These are phyloP conservation scores for Lophura nycthemera DNA, from an alignment of 2,113 vertebrate species.

Conservation along the genomic window DNA sequence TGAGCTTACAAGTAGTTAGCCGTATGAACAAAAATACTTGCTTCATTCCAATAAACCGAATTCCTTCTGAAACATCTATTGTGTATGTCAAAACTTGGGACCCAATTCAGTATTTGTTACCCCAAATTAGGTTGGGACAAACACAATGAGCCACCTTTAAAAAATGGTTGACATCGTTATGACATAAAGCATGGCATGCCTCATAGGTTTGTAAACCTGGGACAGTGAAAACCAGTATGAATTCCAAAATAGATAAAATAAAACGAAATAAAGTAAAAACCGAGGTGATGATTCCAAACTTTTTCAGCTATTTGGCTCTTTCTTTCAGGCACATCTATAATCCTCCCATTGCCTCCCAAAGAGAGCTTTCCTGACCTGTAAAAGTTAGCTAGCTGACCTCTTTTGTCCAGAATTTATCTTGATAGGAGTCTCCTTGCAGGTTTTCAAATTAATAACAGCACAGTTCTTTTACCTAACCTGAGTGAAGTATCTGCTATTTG, in stretches of 20 bases:
- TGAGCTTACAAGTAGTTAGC: neutral
- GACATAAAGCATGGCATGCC: neutral
- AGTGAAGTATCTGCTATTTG: neutral
- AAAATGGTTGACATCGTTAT: neutral
- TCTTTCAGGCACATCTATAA: neutral
- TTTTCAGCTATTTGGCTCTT: neutral
- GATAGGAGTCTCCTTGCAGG: neutral
- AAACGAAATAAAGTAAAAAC: neutral
- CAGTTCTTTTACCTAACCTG: neutral
- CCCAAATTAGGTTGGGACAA: neutral
- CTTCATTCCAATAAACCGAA: neutral
- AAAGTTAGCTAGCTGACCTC: slow-evolving; percentile 27
- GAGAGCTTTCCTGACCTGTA: slow-evolving; percentile 21
- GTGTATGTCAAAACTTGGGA: neutral
- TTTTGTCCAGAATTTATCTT: slow-evolving; percentile 46
- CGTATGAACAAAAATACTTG: neutral
- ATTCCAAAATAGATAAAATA: neutral
- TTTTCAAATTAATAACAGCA: slow-evolving; percentile 46
- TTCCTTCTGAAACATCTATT: neutral
- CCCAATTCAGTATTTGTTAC: neutral
- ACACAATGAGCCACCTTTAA: neutral
- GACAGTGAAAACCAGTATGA: neutral
- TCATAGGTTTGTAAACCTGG: neutral
- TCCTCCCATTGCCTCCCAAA: neutral
- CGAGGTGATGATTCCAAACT: neutral